Conservation (phyloP, 1,140 invertebrate species). For the Pectinophora gossypiella region DNA sequence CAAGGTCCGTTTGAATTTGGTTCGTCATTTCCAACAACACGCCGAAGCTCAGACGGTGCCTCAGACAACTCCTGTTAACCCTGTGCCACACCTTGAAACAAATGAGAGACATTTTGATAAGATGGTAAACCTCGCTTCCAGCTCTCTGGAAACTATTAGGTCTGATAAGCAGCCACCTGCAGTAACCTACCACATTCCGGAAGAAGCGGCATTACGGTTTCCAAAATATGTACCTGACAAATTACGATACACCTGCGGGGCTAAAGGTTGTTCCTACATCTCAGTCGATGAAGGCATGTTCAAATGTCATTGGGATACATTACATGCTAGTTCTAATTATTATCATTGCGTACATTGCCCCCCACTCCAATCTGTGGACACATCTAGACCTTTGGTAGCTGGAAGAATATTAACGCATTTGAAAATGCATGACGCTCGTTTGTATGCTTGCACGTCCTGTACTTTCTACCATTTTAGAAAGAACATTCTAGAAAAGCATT, state of each 20-base stretch:
- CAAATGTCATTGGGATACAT: slow-evolving; percentile 81
- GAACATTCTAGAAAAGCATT: slow-evolving; percentile 80
- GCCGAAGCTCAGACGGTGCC: slow-evolving; percentile 77
- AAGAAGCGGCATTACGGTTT: slow-evolving; percentile 40
- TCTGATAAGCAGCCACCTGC: slow-evolving; percentile 20
- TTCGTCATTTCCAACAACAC: slow-evolving; percentile 83
- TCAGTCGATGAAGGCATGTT: slow-evolving; percentile 84
- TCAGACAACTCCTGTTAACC: slow-evolving; percentile 82
- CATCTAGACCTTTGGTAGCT: slow-evolving; percentile 49
- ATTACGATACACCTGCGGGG: slow-evolving; percentile 82
- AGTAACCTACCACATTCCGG: slow-evolving; percentile 20
- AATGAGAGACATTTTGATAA: slow-evolving; percentile 89
- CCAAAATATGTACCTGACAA: slow-evolving; percentile 81
- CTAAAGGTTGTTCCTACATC: slow-evolving; percentile 81
- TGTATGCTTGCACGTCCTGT: slow-evolving; percentile 84
- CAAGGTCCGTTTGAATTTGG: slow-evolving; percentile 85
- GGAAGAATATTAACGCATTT: slow-evolving; percentile 81
- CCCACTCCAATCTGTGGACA: slow-evolving; percentile 48
- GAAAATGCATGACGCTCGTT: slow-evolving; percentile 82
- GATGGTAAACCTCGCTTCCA: slow-evolving; percentile 87
- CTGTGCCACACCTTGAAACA: slow-evolving; percentile 85
- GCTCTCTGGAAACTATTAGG: slow-evolving; percentile 77
- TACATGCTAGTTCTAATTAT: slow-evolving; percentile 78
- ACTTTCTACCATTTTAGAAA: slow-evolving; percentile 79
- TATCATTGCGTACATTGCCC: slow-evolving; percentile 85